Conservation (phyloP, 2,888 invertebrate species). For the Pyrochroa serraticornis region DNA sequence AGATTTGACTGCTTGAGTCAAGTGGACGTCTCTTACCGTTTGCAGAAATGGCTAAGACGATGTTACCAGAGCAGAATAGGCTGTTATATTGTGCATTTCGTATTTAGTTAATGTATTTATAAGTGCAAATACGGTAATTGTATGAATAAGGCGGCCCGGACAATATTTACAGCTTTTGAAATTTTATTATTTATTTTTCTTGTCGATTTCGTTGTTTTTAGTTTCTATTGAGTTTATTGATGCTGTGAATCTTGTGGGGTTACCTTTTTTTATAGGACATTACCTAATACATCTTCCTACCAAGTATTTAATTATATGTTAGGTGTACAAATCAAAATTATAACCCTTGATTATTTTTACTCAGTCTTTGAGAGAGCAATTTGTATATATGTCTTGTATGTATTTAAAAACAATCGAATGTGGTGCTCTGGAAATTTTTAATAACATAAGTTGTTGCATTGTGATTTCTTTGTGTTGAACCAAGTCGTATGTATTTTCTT, state of each 20-base stretch:
- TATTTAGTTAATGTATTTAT: slow-evolving; percentile 45
- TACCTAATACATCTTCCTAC: slow-evolving; percentile 57
- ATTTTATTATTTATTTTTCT: slow-evolving; percentile 34
- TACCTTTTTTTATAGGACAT: slow-evolving; percentile 24
- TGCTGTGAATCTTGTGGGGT: slow-evolving; percentile 31
- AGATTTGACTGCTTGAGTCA: slow-evolving; percentile 48
- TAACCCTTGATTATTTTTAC: slow-evolving; percentile 32
- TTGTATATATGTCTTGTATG: slow-evolving; percentile 42
- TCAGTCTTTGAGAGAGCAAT: slow-evolving; percentile 34
- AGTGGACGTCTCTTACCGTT: slow-evolving; percentile 54
- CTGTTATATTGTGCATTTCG: slow-evolving; percentile 55
- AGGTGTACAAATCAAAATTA: slow-evolving; percentile 48
- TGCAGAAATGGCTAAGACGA: slow-evolving; percentile 54
- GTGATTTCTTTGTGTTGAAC: slow-evolving; percentile 54
- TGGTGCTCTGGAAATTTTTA: slow-evolving; percentile 57
- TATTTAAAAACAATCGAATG: slow-evolving; percentile 51
- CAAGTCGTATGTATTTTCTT: slow-evolving; percentile 47
- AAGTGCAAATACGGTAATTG: slow-evolving; percentile 46
- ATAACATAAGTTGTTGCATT: slow-evolving; percentile 53
- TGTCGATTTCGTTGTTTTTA: slow-evolving; percentile 22
- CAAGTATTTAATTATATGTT: slow-evolving; percentile 56
- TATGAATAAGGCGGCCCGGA: slow-evolving; percentile 32
- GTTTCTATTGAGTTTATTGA: slow-evolving; percentile 14
- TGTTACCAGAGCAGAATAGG: slow-evolving; percentile 49
- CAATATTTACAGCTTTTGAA: slow-evolving; percentile 27